A percentile compares a stretch with the other conserved stretches of the same genome.
These are phyloP conservation scores for Gambelia wislizenii DNA, from an alignment of 2,797 vertebrate genomes.

Conservation along the genomic window DNA sequence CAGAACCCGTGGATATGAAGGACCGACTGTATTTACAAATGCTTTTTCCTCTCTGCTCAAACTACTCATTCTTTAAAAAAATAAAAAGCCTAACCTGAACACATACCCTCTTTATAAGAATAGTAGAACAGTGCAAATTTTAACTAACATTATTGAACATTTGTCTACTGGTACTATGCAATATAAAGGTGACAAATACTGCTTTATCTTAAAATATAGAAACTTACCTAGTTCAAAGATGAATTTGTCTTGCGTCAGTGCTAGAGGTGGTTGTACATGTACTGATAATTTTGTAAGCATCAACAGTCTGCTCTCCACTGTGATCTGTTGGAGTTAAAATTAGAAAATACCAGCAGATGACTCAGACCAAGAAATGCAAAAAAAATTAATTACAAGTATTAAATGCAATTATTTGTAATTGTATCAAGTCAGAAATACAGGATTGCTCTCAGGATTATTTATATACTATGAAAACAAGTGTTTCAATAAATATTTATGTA, in stretches of 20 bases:
- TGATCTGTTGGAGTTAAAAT: slow-evolving; percentile 79
- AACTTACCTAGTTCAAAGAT: slow-evolving; percentile 86
- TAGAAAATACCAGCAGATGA: slow-evolving; percentile 19
- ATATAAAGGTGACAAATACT: neutral
- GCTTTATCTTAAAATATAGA: neutral
- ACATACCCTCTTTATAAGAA: neutral
- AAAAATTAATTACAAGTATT: neutral
- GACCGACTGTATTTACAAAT: slow-evolving; percentile 3
- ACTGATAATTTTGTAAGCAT: slow-evolving; percentile 83
- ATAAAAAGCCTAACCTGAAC: neutral
- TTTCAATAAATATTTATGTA: neutral
- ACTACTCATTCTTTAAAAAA: neutral
- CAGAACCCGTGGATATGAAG: no score
- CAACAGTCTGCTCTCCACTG: slow-evolving; percentile 80
- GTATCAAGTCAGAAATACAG: neutral
- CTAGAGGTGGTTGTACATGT: slow-evolving; percentile 87
- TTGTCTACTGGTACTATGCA: neutral
- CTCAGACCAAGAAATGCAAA: neutral
- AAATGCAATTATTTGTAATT: neutral
- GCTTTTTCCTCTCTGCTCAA: neutral
- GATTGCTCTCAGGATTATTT: neutral
- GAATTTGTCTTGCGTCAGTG: slow-evolving; percentile 88
- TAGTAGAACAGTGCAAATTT: neutral
- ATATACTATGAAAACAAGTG: neutral
- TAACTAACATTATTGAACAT: neutral